Evolutionary conservation across 2,888 invertebrate genomes (phyloP).

Genomic region (Eumacrocentrus americanus): DNA sequence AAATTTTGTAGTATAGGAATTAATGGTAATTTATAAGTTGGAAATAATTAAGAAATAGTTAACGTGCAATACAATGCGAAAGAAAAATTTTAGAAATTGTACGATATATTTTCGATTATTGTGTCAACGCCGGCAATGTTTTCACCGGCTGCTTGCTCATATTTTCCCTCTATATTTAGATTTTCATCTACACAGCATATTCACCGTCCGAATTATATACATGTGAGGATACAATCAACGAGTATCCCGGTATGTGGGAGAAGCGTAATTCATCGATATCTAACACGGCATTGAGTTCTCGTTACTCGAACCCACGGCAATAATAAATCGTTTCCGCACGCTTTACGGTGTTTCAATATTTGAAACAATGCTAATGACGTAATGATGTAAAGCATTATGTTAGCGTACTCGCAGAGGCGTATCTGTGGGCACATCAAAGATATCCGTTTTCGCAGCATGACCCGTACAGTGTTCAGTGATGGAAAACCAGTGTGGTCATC

Average conservation of each 20-base stretch:
- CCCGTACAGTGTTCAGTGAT: no score
- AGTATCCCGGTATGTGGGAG: neutral
- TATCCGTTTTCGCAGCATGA: no score
- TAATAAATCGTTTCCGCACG: no score
- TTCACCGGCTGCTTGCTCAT: neutral
- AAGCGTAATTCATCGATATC: no score
- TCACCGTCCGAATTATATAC: neutral
- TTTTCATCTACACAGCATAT: neutral
- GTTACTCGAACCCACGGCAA: no score
- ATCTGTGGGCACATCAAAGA: no score
- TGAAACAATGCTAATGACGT: no score
- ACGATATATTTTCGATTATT: conserved; percentile 21
- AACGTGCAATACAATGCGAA: conserved; percentile 20
- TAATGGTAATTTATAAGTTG: neutral
- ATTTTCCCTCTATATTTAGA: conserved; percentile 11
- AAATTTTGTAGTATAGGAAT: neutral
- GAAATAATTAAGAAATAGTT: conserved; percentile 22
- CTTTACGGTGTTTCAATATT: no score
- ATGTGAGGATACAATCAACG: neutral
- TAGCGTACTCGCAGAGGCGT: no score
- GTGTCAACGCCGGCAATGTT: conserved; percentile 11
- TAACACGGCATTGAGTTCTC: no score
- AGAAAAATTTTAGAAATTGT: conserved; percentile 17
- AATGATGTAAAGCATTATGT: no score
- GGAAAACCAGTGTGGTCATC: no score